Conservation (phyloP, 2,113 vertebrate genomes). For the Tragulus kanchil region DNA sequence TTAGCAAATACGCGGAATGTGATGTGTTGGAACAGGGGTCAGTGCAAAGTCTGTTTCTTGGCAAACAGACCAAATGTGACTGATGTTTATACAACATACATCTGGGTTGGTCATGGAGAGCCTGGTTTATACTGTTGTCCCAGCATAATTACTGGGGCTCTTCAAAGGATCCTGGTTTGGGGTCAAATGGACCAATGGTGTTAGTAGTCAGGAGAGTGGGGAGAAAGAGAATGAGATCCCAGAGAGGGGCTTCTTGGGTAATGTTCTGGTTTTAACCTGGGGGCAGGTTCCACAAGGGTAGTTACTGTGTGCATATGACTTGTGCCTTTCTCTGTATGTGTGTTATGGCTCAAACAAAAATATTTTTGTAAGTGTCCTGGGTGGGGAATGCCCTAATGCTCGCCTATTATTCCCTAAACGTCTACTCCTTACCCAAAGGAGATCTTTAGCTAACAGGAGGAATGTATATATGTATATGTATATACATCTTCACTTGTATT, state of each 20-base stretch:
- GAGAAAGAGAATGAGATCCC: neutral
- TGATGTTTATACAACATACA: neutral
- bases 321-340: neutral
- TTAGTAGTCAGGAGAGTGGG: neutral
- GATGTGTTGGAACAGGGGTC: neutral
- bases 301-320: neutral
- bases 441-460: neutral
- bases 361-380: neutral
- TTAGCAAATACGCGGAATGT: neutral
- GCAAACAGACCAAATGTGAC: neutral
- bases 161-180: neutral
- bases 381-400: neutral
- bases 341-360: neutral
- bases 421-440: neutral
- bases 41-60: neutral
- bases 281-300: neutral
- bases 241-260: neutral
- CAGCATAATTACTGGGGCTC: neutral
- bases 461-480: too few species aligned
- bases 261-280: neutral
- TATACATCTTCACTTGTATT: neutral
- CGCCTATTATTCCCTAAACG: neutral
- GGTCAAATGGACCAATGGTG: neutral
- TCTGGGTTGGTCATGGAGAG: neutral
- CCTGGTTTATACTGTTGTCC: neutral